These are phyloP conservation scores for Bradypus variegatus DNA, from an alignment of 2,797 vertebrate species.

Conservation along the genomic window DNA sequence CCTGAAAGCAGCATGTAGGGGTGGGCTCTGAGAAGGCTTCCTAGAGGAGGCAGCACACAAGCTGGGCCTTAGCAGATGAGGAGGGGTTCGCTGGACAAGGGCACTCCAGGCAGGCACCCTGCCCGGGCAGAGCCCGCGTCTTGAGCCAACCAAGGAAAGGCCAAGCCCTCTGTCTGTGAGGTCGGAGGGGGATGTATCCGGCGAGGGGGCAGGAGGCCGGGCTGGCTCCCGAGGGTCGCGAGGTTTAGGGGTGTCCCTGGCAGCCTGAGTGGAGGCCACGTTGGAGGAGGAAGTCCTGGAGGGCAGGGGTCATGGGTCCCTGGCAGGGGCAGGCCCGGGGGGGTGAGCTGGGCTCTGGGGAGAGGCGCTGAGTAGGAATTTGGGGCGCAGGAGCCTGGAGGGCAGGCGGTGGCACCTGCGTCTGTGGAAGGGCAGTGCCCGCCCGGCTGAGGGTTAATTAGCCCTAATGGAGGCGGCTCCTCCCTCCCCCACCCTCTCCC, in stretches of 20 bases:
- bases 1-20: neutral
- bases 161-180: neutral
- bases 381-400: neutral
- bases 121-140: neutral
- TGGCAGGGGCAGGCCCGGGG: too few species aligned
- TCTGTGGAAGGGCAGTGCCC: conserved; percentile 27
- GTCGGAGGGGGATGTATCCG: neutral
- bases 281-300: neutral
- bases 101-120: neutral
- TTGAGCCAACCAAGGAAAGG: neutral
- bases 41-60: neutral
- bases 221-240: too few species aligned
- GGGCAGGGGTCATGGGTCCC: too few species aligned
- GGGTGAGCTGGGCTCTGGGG: neutral
- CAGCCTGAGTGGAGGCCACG: neutral
- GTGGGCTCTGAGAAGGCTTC: neutral
- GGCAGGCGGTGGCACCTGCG: neutral
- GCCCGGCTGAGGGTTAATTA: conserved; percentile 54
- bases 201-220: neutral
- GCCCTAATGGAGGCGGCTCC: conserved; percentile 39
- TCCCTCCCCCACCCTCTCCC: conserved; percentile 39
- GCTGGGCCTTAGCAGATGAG: too few species aligned
- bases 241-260: neutral
- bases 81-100: neutral
- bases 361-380: conserved; percentile 5